Evolutionary conservation across 2,113 vertebrate genomes (phyloP), one percentile per base, ranked within the genome.

Genomic region (Rhinolophus ferrumequinum): DNA sequence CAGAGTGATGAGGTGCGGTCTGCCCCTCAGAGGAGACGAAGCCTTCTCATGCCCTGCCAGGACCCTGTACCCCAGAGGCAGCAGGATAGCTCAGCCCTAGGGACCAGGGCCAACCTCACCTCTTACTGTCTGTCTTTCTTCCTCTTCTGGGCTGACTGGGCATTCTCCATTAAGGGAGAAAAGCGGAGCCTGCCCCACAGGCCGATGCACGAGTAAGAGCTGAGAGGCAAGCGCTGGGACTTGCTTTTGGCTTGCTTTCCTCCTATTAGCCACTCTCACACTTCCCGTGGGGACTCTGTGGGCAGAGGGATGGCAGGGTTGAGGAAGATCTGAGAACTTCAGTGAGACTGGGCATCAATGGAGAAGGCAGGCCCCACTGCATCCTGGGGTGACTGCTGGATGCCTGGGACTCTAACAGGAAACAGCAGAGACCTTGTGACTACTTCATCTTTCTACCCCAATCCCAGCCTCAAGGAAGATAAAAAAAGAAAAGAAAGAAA

Each of bases 401-500:
- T 91, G 83, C 26, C 52, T 33, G 8, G 50, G 72, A 47, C 85
- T 81, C 66, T 8, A 30, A 54, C 28, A 60, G 89, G 89, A 94
- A 90, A 33, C 69, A 73, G 70, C 77, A 2, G 33, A 30, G 89
- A 70, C 52, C 52, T 18, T 18, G 52, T 54, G 15, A 54, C 50
- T 79, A 54, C 50, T 79, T 91, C 60, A 41, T 22, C 50, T 86
- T 54, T 67, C 67, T 44, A 90, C 33, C 66, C 62, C 82, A 90
- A 85, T 41, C n/a, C 41, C 64, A 89, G 93, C 92, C 87, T 38
- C 86, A 38, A 81, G 76, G 92, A 93, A 72, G 75, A 84, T 35
- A 35, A 3, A 44, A 14, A 33, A 41, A 52, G 6, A 35, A n/a
- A n/a, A 24, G n/a, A 52, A 30, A 30, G 11, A 58, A 70, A 30